These are phyloP conservation scores for Vidua macroura DNA, from an alignment of 2,113 vertebrate species.

Conservation along the genomic window DNA sequence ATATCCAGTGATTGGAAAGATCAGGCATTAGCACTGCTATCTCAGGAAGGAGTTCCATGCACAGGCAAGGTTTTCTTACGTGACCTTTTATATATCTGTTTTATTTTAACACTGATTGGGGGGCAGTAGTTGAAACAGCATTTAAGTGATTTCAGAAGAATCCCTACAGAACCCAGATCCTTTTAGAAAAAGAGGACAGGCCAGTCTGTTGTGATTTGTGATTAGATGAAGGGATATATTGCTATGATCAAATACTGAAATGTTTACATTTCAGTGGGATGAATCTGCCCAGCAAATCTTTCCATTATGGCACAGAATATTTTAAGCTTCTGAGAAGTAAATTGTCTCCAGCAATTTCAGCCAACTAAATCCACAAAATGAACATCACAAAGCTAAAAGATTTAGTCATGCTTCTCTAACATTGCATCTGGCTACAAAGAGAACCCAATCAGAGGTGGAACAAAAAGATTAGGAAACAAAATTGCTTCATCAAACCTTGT, in stretches of 20 bases:
- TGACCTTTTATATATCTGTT: neutral
- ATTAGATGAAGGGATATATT: neutral
- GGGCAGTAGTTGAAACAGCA: neutral
- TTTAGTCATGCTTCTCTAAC: neutral
- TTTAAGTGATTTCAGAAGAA: neutral
- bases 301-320: neutral
- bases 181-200: neutral
- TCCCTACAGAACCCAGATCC: neutral
- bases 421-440: neutral
- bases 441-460: neutral
- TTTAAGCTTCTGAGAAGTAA: neutral
- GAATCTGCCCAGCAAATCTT: neutral
- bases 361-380: neutral
- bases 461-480: neutral
- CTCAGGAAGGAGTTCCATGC: neutral
- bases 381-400: neutral
- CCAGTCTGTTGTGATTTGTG: neutral
- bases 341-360: conserved; percentile 1
- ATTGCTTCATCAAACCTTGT: neutral
- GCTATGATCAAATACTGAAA: neutral
- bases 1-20: neutral
- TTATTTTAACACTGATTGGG: neutral
- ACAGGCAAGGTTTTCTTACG: neutral
- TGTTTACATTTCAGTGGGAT: neutral
- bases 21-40: neutral